Evolutionary conservation across 2,113 vertebrate genomes (phyloP).

Genomic region (Pseudorhombus dupliciocellatus): DNA sequence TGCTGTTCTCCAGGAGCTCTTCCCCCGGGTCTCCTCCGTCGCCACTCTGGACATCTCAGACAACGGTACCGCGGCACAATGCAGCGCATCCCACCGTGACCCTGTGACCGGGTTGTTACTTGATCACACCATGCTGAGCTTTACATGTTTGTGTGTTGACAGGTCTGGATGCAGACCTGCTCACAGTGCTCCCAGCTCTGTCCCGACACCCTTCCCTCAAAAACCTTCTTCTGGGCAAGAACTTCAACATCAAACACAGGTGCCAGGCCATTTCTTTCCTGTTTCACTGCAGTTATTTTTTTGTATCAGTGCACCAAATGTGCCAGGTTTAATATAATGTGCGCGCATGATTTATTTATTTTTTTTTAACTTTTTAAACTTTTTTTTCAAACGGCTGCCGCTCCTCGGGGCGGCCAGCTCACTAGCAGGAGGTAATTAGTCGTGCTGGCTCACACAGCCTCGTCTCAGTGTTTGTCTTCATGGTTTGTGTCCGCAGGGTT

Average conservation of each 20-base stretch:
- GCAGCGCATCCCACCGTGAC: conserved; percentile 37
- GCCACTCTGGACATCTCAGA: conserved; percentile 87
- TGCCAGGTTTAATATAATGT: conserved; percentile 29
- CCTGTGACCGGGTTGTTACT: conserved; percentile 43
- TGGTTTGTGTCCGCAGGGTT: conserved; percentile 76
- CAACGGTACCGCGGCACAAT: conserved; percentile 78
- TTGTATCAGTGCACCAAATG: background rate
- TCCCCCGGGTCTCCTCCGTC: conserved; percentile 83
- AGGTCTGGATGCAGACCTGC: conserved; percentile 87
- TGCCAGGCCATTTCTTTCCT: conserved; percentile 63
- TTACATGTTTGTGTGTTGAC: conserved; percentile 23
- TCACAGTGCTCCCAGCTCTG: conserved; percentile 84
- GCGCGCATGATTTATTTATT: conserved; percentile 11
- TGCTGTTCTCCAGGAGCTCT: conserved; percentile 86
- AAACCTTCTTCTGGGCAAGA: conserved; percentile 88
- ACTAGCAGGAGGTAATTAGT: conserved; percentile 50
- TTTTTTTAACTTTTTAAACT: conserved; percentile 27
- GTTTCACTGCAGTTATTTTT: conserved; percentile 21
- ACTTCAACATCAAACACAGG: conserved; percentile 91
- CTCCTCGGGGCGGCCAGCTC: conserved; percentile 33
- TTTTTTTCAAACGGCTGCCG: conserved; percentile 28
- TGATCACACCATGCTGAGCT: conserved; percentile 22
- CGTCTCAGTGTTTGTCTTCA: conserved; percentile 28
- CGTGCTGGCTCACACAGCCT: conserved; percentile 25
- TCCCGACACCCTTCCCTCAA: conserved; percentile 86